Evolutionary conservation across 2,113 vertebrate genomes (phyloP).

Genomic region (Pandion haliaetus): DNA sequence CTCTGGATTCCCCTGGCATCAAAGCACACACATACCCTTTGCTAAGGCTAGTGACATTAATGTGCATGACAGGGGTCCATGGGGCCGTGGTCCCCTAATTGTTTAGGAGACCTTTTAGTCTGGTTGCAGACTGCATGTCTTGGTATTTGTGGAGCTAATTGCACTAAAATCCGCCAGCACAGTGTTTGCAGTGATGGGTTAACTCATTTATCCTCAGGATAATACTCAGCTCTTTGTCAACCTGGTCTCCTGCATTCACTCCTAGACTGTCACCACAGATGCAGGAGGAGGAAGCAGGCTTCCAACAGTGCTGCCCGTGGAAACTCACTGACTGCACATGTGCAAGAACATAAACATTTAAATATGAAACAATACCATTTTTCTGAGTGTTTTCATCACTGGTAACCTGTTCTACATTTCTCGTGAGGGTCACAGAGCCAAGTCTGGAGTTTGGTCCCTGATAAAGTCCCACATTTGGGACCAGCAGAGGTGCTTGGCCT

Average conservation of each 20-base stretch:
- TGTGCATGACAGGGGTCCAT: constrained; percentile 79
- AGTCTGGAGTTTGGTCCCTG: not conserved
- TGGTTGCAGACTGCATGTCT: constrained; percentile 74
- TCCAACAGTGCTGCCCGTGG: not conserved
- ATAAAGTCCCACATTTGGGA: not conserved
- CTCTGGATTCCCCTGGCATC: constrained; percentile 69
- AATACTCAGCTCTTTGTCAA: constrained; percentile 59
- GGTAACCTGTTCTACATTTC: not conserved
- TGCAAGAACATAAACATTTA: not conserved
- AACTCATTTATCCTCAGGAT: constrained; percentile 63
- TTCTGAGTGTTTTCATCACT: not conserved
- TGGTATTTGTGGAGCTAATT: constrained; percentile 79
- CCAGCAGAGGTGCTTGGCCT: not conserved
- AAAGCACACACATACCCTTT: constrained; percentile 70
- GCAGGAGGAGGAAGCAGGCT: not conserved
- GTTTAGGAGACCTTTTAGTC: constrained; percentile 80
- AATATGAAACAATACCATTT: not conserved
- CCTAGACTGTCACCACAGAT: not conserved
- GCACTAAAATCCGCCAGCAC: constrained; percentile 57
- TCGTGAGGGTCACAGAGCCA: not conserved
- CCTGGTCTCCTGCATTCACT: not conserved
- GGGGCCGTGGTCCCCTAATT: constrained; percentile 73
- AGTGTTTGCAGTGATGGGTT: constrained; percentile 52
- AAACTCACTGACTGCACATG: not conserved
- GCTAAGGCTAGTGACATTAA: constrained; percentile 73